These are phyloP conservation scores for Phrynosoma blainvillii DNA, from an alignment of 2,113 vertebrate species.

Conservation along the genomic window DNA sequence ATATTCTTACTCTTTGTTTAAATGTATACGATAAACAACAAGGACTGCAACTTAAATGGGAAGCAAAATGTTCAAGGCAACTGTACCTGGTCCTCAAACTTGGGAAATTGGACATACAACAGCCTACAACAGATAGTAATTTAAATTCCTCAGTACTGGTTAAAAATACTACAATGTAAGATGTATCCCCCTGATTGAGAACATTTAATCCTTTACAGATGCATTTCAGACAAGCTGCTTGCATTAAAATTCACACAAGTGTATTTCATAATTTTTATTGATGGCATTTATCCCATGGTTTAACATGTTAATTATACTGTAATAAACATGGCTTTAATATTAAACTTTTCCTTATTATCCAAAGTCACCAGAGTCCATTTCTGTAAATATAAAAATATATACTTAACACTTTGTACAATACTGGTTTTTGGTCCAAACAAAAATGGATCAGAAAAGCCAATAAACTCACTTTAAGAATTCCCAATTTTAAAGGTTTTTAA, in stretches of 20 bases:
- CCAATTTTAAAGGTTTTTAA: constrained; percentile 99
- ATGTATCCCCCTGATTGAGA: not conserved
- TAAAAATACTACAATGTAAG: not conserved
- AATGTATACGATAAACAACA: constrained; percentile 33
- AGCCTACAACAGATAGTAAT: not conserved
- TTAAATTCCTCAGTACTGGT: accelerated
- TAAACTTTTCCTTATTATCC: constrained; percentile 99
- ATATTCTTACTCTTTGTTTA: constrained; percentile 29
- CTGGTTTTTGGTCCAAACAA: constrained; percentile 99
- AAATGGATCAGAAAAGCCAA: constrained; percentile 99
- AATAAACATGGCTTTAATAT: constrained; percentile 99
- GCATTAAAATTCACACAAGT: constrained; percentile 62
- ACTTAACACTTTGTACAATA: constrained; percentile 99
- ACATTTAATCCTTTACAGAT: constrained; percentile 26
- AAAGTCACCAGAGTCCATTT: constrained; percentile 99
- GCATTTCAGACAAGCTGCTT: not conserved
- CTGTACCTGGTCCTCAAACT: not conserved
- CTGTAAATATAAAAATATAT: constrained; percentile 99
- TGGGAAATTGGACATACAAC: not conserved
- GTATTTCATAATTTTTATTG: constrained; percentile 94
- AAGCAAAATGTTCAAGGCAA: not conserved
- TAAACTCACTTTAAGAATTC: constrained; percentile 98
- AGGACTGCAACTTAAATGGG: not conserved
- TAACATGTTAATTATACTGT: constrained; percentile 99
- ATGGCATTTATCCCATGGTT: constrained; percentile 99